Base-by-base conservation (phyloP, 2,797 vertebrate species). In the Labeo calbasu region DNA sequence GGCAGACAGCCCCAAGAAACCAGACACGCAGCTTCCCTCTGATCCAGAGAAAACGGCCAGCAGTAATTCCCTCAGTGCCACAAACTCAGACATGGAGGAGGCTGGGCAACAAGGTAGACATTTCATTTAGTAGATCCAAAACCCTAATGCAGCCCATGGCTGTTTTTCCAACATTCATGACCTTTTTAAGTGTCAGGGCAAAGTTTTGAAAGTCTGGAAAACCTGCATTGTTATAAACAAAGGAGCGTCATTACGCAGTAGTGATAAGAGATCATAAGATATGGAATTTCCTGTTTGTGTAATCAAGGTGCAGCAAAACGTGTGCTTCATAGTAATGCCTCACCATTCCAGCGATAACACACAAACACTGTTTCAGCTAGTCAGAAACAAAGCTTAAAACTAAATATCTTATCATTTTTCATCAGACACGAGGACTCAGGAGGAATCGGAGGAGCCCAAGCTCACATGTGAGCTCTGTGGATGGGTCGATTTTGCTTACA, bases 401-500 rank as follows among this genome's bases (percentile, higher is more conserved):
- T n/a, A 28, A 32, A 17, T 36, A 36, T 10, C n/a, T 11, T 2
- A 21, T 48, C 0, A 19, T 28, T 28, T 77, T 55, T 78, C 68
- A 80, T 68, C 94, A 97, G 97, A 97, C 84, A 92, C 93, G 81
- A 97, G 96, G 91, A 94, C 88, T 43, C 90, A 90, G 85, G 95
- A 95, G 12, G 89, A 96, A 28, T 21, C 63, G 0, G 92, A 94
- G 4, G 97, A 97, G 83, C 98, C 97, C 48, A 99, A 98, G 91
- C 92, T 99, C 94, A 98, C 97, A 9, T 99, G 98, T 70, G 98
- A 99, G 86, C 96, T 98, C 91, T 99, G 98, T 0, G 98, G 98
- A 84, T 97, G 97, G 88, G 97, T 99, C 2, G 97, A 99, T 92
- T 97, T 99, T 23, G 97, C 97, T 15, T 97, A 97, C 92, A 99